Evolutionary conservation across 2,888 invertebrate genomes (phyloP).

Genomic region (Ornithoptera priamus): DNA sequence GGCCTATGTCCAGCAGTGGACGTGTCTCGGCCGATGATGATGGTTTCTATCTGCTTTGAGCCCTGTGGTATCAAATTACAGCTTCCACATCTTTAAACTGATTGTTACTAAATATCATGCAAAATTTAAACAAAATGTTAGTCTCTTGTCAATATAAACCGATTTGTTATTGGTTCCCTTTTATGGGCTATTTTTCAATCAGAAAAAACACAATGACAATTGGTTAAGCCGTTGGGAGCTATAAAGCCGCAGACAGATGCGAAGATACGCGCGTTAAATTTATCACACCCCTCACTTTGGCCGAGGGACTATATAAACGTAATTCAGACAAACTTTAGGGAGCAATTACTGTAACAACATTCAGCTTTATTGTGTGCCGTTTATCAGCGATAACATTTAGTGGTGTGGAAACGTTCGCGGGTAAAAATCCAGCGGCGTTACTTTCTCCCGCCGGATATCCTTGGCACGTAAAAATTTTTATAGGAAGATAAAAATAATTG

Average conservation of each 20-base stretch:
- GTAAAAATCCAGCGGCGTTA: conserved; percentile 4
- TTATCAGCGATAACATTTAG: conserved; percentile 22
- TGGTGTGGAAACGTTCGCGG: conserved; percentile 13
- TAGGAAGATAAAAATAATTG: conserved; percentile 1
- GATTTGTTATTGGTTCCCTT: too few relatives aligned
- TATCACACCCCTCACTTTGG: neutral
- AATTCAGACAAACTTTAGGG: conserved; percentile 19
- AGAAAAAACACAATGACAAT: neutral
- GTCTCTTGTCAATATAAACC: too few relatives aligned
- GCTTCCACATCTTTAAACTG: too few relatives aligned
- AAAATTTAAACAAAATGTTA: too few relatives aligned
- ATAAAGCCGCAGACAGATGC: neutral
- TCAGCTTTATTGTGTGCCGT: conserved; percentile 26
- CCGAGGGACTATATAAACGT: conserved; percentile 2
- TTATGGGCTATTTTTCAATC: neutral
- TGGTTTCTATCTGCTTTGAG: too few relatives aligned
- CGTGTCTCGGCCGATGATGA: too few relatives aligned
- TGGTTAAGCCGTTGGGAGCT: neutral
- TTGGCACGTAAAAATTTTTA: conserved; percentile 3
- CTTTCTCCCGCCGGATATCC: conserved; percentile 2
- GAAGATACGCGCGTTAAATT: neutral
- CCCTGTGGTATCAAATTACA: too few relatives aligned
- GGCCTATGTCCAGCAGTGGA: too few relatives aligned
- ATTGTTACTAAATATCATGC: too few relatives aligned
- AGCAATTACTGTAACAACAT: conserved; percentile 23